A percentile compares a stretch with the other conserved stretches of the same genome.
These are phyloP conservation scores for Sus scrofa DNA, from an alignment of 2,113 vertebrate species.

Conservation along the genomic window DNA sequence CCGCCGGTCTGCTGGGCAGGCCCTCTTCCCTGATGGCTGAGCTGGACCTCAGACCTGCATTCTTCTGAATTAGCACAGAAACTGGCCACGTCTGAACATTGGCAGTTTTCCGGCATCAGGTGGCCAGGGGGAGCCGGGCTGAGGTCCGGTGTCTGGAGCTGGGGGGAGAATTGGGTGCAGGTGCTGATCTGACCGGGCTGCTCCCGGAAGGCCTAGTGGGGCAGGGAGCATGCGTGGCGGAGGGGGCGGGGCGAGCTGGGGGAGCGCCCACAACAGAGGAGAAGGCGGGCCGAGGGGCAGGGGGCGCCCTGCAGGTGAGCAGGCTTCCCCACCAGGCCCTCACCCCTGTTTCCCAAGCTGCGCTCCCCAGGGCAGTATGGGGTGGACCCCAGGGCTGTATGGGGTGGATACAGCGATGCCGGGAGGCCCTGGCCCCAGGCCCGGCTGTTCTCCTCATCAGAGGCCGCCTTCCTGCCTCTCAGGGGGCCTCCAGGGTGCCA, in stretches of 20 bases:
- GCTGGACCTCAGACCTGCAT: accelerated
- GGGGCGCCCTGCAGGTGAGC: not conserved
- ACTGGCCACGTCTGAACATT: accelerated
- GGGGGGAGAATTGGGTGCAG: not conserved
- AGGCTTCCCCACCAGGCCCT: not conserved
- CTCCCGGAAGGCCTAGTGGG: not conserved
- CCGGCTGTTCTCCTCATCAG: not conserved
- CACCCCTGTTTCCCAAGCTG: not conserved
- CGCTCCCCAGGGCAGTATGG: no score
- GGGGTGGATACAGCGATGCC: no score
- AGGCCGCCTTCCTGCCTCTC: not conserved
- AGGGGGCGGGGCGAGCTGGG: not conserved
- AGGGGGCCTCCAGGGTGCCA: conserved; percentile 67
- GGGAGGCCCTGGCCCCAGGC: not conserved
- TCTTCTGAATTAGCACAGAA: not conserved
- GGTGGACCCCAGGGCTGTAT: no score
- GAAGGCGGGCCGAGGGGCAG: not conserved
- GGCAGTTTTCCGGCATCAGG: not conserved
- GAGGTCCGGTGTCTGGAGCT: not conserved
- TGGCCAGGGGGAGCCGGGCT: not conserved
- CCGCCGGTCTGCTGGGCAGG: not conserved
- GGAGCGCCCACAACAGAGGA: not conserved
- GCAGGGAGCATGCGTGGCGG: not conserved
- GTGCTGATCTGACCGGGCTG: no score
- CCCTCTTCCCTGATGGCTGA: not conserved